phyloP scores from a whole-genome alignment of 2,113 vertebrate genomes.

The Eolophus roseicapilla region DNA sequence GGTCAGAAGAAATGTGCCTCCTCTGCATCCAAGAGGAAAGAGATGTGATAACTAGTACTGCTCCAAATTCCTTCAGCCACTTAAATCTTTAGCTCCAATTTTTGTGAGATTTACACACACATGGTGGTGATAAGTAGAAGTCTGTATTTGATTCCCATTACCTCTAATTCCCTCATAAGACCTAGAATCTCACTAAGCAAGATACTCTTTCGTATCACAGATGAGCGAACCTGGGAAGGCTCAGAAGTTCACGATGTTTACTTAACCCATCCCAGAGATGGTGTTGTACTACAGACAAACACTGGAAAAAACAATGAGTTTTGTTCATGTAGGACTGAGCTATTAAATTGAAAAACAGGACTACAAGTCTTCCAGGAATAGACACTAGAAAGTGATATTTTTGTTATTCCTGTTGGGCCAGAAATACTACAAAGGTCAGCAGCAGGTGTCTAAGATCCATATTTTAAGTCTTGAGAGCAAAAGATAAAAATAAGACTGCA shows the following conservation, averaged over 20 bases:
- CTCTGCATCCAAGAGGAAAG: neutral
- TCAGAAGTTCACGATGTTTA: neutral
- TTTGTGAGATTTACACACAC: neutral
- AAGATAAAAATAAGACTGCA: neutral
- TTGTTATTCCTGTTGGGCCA: neutral
- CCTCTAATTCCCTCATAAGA: neutral
- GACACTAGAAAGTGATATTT: neutral
- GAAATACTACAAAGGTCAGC: neutral
- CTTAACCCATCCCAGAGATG: neutral
- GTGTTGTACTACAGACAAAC: neutral
- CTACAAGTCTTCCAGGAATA: neutral
- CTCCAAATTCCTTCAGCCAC: neutral
- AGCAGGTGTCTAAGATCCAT: neutral
- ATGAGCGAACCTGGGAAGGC: neutral
- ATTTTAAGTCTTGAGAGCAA: neutral
- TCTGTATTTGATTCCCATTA: neutral
- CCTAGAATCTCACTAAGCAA: neutral
- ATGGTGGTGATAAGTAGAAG: neutral
- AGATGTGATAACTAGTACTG: neutral
- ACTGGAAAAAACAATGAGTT: accelerated
- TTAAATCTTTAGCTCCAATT: neutral
- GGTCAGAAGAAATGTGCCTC: neutral
- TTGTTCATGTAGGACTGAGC: neutral
- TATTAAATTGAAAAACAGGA: neutral
- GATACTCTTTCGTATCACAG: neutral